Base-by-base conservation (phyloP, 2,888 invertebrate genomes). In the Amiota communis region DNA sequence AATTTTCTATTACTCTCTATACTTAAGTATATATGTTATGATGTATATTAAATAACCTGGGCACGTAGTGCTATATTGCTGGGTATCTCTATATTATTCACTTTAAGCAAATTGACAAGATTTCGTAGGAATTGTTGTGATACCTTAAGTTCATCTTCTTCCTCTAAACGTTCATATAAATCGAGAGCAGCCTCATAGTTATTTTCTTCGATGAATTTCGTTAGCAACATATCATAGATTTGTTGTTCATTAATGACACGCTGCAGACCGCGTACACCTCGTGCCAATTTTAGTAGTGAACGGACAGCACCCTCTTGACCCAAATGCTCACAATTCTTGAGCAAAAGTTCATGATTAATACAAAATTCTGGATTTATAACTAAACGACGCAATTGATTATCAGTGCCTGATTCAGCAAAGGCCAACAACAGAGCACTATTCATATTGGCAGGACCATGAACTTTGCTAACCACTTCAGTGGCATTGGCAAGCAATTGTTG, bases 351-450 rank as follows among this genome's bases (percentile, higher is more conserved):
- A 0, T 91, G 90, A 71, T 92, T 92, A 73, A 92, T 87, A 73
- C 90, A 90, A 11, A 92, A 90, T 0, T 90, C 87, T 0, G 93
- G 92, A 79, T 92, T 93, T 6, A 89, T 85, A 4, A 92, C 80
- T 15, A 91, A 79, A 57, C 91, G 91, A n/a, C 88, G 87, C 56
- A 92, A 78, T 70, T 90, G 89, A 61, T 88, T 89, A 56, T 89
- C 88, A 3, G 89, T 88, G 1, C 91, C 91, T 1, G 89, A 89
- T 78, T 91, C 90, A 6, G 91, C 91, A 49, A 91, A 80, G 0
- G 91, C 91, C 49, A 91, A 75, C 20, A 91, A 82, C 15, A 91
- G 80, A 0, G 88, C 86, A 17, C 89, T 86, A 72, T 90, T 89
- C 76, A 91, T 88, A 65, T 90, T 89, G 6, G 83, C 76, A 1